Conservation (phyloP, 2,888 invertebrate genomes). For the Athripsodes cinereus region DNA sequence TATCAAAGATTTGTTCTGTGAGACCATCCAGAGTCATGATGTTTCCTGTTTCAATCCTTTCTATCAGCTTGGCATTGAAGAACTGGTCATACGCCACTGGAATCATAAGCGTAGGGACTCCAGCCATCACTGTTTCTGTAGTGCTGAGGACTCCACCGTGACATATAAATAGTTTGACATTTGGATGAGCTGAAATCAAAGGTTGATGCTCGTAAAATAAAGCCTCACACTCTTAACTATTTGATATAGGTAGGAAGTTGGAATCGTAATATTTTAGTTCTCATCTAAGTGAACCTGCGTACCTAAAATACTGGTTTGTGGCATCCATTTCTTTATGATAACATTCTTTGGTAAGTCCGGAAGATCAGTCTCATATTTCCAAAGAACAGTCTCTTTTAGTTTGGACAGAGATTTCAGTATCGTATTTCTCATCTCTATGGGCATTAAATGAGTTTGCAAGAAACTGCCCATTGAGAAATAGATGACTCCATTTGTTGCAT, state of each 20-base stretch:
- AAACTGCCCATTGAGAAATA: neutral
- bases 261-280: neutral
- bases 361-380: conserved; percentile 26
- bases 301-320: conserved; percentile 14
- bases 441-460: neutral
- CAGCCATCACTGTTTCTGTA: conserved; percentile 28
- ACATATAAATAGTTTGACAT: conserved; percentile 28
- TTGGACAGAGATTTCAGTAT: neutral
- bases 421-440: neutral
- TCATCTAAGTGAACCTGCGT: conserved; percentile 18
- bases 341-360: neutral
- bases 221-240: neutral
- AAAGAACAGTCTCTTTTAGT: neutral
- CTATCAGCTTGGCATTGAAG: conserved; percentile 36
- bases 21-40: conserved; percentile 35
- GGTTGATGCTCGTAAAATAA: too few relatives aligned
- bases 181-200: conserved; percentile 29
- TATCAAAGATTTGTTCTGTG: conserved; percentile 31
- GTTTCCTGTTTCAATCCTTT: conserved; percentile 35
- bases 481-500: neutral
- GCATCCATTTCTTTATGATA: neutral
- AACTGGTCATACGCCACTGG: conserved; percentile 31
- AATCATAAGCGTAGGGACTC: conserved; percentile 28
- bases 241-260: too few relatives aligned
- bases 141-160: conserved; percentile 28